phyloP scores from a whole-genome alignment of 2,797 vertebrate species.

The Macroramphosus scolopax region DNA sequence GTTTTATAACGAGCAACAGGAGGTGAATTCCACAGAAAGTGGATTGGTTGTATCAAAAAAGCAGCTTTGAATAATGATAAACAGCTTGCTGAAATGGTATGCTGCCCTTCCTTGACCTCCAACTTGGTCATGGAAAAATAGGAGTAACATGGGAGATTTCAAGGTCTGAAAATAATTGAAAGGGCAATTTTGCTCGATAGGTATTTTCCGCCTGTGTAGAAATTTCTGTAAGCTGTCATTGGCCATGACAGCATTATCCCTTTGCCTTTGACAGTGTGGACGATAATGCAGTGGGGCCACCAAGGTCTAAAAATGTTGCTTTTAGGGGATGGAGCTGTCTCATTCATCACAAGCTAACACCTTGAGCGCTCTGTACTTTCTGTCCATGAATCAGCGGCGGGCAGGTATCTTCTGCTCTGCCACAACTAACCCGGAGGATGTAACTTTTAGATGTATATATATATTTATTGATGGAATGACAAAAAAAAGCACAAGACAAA shows the following conservation, averaged over 20 bases:
- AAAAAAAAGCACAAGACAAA: conserved; percentile 27
- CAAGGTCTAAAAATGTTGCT: conserved; percentile 63
- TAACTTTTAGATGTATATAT: conserved; percentile 8
- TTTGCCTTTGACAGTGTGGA: conserved; percentile 57
- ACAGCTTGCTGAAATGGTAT: conserved; percentile 27
- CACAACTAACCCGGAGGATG: conserved; percentile 18
- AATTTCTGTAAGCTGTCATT: conserved; percentile 62
- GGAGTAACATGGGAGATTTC: conserved; percentile 18
- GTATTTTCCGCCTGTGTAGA: conserved; percentile 38
- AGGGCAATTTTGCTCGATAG: conserved; percentile 24
- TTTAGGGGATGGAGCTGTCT: conserved; percentile 55
- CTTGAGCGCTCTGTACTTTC: conserved; percentile 44
- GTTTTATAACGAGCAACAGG: too few relatives aligned
- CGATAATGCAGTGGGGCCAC: conserved; percentile 61
- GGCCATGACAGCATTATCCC: conserved; percentile 64
- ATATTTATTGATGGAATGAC: not conserved
- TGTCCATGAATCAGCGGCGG: conserved; percentile 55
- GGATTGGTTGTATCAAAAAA: too few relatives aligned
- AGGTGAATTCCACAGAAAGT: too few relatives aligned
- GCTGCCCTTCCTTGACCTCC: conserved; percentile 1
- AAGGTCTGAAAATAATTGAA: conserved; percentile 44
- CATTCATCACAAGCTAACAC: conserved; percentile 65
- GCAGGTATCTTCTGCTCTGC: conserved; percentile 38
- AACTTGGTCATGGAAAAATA: conserved; percentile 12
- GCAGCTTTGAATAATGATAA: conserved; percentile 44